phyloP scores from a whole-genome alignment of 37 sponge, comb jelly and placozoan genomes.

The Halisarca cf. caerulea region DNA sequence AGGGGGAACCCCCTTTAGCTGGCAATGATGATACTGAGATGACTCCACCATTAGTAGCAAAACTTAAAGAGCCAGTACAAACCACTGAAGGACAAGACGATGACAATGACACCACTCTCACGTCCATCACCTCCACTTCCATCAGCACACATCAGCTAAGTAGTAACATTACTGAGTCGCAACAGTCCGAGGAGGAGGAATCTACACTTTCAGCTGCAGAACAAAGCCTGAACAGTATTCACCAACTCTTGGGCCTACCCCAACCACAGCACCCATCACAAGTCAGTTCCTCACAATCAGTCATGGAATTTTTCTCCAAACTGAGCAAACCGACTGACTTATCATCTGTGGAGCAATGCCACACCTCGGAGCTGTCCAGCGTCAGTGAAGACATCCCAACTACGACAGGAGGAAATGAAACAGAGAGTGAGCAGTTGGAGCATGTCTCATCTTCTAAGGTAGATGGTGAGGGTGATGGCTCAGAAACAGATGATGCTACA shows the following conservation, averaged over 20 bases:
- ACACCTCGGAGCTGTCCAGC: background rate
- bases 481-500: too few species aligned
- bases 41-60: too few species aligned
- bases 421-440: background rate
- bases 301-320: background rate
- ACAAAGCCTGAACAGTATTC: background rate
- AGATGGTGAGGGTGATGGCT: background rate
- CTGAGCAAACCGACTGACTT: background rate
- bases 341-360: background rate
- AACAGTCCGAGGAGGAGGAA: too few species aligned
- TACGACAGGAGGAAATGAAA: background rate
- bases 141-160: too few species aligned
- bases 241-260: background rate
- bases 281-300: background rate
- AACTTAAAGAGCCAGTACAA: too few species aligned
- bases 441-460: background rate
- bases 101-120: too few species aligned
- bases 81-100: too few species aligned
- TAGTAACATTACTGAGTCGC: too few species aligned
- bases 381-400: background rate
- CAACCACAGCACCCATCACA: background rate
- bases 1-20: too few species aligned
- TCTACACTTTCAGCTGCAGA: too few species aligned
- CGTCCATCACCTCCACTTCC: too few species aligned
- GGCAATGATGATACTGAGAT: too few species aligned